Evolutionary conservation across 2,113 vertebrate species (phyloP), one percentile per base, ranked within the genome.

Genomic region (Platysternon megacephalum): DNA sequence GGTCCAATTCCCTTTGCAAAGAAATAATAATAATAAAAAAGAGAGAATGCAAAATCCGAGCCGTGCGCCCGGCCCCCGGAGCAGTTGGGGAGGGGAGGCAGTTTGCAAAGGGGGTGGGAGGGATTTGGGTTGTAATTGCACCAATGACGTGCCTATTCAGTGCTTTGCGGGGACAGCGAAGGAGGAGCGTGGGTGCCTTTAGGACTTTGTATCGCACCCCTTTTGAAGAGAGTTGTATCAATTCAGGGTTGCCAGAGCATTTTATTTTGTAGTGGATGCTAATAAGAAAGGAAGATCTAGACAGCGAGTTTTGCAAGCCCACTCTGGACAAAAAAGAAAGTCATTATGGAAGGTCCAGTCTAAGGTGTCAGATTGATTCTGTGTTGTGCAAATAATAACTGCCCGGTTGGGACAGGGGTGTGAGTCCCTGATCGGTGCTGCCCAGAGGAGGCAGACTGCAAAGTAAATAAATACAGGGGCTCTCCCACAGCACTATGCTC

Each of bases 401-500:
- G 65, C n/a, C 19, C 4, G 5, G 16, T 44, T 32, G 78, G 32
- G 46, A 39, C 56, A 51, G 52, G 28, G 21, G 39, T 78, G 61
- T 29, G 74, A 51, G n/a, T 16, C 26, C 46, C 48, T 14, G 24
- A 24, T 58, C 3, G 42, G 86, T 46, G 58, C 90, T 55, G 61
- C 78, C 65, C 74, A 35, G 12, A n/a, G 53, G 46, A 56, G 82
- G 28, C 46, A 91, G 79, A 87, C 86, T 94, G 53, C 85, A 91
- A 96, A 93, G 91, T 89, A 88, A 89, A 94, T 92, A 84, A 95
- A 89, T 89, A 86, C 87, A 55, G 83, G 24, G 52, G 22, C 11
- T 32, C 28, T 32, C 28, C 28, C 56, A 61, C 28, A 61, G 28
- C 29, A 29, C 28, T 61, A 14, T 5, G 32, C 12, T 32, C 56